Evolutionary conservation across 2,888 invertebrate species (phyloP).

Genomic region (Deroplatys truncata): DNA sequence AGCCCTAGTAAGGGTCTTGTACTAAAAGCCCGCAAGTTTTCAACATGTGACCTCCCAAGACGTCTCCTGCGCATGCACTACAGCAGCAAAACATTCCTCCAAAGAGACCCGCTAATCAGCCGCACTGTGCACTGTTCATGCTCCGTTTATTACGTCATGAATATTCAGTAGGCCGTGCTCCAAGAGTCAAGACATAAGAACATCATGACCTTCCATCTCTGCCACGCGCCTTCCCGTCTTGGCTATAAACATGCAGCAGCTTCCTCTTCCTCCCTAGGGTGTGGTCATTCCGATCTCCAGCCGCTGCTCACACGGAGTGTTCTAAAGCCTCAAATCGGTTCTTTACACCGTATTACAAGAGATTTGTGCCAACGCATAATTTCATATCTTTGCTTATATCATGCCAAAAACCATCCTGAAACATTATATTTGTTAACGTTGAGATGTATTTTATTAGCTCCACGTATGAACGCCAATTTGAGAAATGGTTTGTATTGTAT

Average conservation of each 20-base stretch:
- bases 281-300: neutral
- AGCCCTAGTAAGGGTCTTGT: too few species aligned
- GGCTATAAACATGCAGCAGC: neutral
- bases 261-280: neutral
- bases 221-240: neutral
- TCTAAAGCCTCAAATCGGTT: too few species aligned
- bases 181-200: neutral
- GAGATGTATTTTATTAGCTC: too few species aligned
- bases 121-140: neutral
- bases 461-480: too few species aligned
- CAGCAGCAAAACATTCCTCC: neutral
- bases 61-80: neutral
- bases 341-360: too few species aligned
- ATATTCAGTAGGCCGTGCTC: neutral
- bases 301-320: too few species aligned
- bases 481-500: too few species aligned
- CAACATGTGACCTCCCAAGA: neutral
- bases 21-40: too few species aligned
- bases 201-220: neutral
- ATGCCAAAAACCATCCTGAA: too few species aligned
- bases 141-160: neutral
- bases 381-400: too few species aligned
- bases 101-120: neutral
- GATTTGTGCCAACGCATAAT: too few species aligned
- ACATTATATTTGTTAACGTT: too few species aligned